phyloP scores from a whole-genome alignment of 2,113 vertebrate genomes.

The Seriola aureovittata region DNA sequence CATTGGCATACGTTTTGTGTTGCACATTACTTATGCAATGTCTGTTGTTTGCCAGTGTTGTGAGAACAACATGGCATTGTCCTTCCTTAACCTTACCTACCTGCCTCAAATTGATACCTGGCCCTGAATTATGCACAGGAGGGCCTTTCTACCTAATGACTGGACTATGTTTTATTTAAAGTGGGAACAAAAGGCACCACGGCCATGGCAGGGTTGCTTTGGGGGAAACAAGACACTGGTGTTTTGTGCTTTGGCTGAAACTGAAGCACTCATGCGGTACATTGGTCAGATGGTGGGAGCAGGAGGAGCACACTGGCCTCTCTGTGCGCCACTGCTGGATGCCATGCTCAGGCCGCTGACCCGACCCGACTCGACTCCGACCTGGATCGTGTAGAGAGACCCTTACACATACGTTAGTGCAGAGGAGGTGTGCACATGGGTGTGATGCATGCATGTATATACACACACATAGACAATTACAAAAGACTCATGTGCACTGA shows the following conservation, averaged over 20 bases:
- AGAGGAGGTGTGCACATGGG: neutral
- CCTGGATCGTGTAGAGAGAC: conserved; percentile 19
- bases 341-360: conserved; percentile 21
- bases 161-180: conserved; percentile 83
- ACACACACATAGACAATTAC: neutral
- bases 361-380: conserved; percentile 17
- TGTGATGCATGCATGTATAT: neutral
- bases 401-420: conserved; percentile 3
- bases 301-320: conserved; percentile 66
- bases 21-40: conserved; percentile 4
- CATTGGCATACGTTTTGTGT: neutral
- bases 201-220: conserved; percentile 58
- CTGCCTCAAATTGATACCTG: conserved; percentile 54
- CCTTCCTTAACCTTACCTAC: conserved; percentile 26
- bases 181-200: conserved; percentile 67
- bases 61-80: conserved; percentile 9
- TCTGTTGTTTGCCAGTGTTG: conserved; percentile 9
- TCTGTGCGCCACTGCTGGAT: conserved; percentile 51
- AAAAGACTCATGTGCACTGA: neutral
- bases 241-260: conserved; percentile 81
- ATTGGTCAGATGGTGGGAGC: conserved; percentile 65
- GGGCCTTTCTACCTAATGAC: conserved; percentile 73
- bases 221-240: conserved; percentile 81
- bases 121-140: conserved; percentile 79
- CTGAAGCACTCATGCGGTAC: conserved; percentile 70